Evolutionary conservation across 2,888 invertebrate genomes (phyloP).

Genomic region (Tupiocoris notatus): DNA sequence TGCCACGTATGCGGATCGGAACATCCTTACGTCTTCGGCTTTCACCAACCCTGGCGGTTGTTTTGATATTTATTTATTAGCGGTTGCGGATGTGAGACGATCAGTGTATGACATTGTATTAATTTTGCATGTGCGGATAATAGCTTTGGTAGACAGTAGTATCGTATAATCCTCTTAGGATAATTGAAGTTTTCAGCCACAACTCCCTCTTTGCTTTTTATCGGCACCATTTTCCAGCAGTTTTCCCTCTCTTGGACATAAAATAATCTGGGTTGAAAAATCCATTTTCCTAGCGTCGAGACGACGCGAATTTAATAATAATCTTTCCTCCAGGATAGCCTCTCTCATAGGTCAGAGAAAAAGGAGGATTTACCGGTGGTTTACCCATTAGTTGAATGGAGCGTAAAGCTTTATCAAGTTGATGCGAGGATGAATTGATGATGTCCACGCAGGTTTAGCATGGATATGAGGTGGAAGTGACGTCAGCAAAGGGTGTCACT

Average conservation of each 20-base stretch:
- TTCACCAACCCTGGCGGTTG: no score
- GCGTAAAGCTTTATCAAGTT: constrained; percentile 28
- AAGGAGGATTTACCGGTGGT: constrained; percentile 8
- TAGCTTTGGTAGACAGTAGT: not conserved
- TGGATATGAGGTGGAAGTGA: not conserved
- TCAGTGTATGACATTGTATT: no score
- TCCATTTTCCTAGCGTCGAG: constrained; percentile 25
- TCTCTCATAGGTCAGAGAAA: not conserved
- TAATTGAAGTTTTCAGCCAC: constrained; percentile 33
- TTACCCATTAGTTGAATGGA: constrained; percentile 28
- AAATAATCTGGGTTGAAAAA: constrained; percentile 30
- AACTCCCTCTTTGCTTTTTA: not conserved
- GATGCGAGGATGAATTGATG: constrained; percentile 30
- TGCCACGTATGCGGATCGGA: no score
- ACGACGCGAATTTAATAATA: constrained; percentile 24
- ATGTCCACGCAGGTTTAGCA: constrained; percentile 2
- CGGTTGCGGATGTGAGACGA: no score
- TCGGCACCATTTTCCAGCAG: constrained; percentile 8
- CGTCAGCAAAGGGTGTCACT: not conserved
- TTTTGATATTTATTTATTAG: no score
- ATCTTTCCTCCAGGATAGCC: constrained; percentile 15
- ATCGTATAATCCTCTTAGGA: constrained; percentile 18
- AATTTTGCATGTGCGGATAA: no score
- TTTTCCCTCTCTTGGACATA: constrained; percentile 14
- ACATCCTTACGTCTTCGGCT: no score